Evolutionary conservation across 2,797 vertebrate species (phyloP).

Genomic region (Intellagama lesueurii): DNA sequence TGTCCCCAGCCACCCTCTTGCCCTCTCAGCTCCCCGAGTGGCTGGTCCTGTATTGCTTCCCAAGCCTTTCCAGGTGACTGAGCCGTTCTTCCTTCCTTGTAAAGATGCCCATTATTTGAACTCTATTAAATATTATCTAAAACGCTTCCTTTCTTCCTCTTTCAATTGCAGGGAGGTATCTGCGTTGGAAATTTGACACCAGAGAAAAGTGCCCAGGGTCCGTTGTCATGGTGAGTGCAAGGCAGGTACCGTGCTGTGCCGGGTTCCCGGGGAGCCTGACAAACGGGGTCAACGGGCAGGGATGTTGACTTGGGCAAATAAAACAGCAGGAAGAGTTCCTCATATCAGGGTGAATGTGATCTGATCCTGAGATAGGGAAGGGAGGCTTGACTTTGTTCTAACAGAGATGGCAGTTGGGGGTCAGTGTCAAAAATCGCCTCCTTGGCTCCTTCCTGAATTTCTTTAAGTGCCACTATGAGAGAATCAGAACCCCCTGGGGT

Average conservation of each 20-base stretch:
- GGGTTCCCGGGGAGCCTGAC: not conserved
- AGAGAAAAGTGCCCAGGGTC: not conserved
- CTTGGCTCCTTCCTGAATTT: not conserved
- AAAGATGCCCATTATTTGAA: not conserved
- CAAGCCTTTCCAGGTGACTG: constrained; percentile 17
- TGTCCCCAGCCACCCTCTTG: too few relatives aligned
- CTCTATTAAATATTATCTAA: constrained; percentile 59
- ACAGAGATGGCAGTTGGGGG: too few relatives aligned
- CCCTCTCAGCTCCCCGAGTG: too few relatives aligned
- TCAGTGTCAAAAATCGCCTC: not conserved
- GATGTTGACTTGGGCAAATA: constrained; percentile 34
- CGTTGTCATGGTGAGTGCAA: constrained; percentile 55
- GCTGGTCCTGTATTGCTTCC: not conserved
- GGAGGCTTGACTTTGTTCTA: not conserved
- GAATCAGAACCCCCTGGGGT: not conserved
- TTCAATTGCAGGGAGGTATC: constrained; percentile 64
- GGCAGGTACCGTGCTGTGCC: constrained; percentile 38
- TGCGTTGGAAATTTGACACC: not conserved
- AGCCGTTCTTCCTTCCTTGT: not conserved
- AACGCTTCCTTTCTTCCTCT: constrained; percentile 17
- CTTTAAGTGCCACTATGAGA: too few relatives aligned
- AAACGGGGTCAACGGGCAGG: not conserved
- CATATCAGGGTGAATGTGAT: not conserved
- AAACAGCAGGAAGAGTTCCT: constrained; percentile 44
- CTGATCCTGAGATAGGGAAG: too few relatives aligned